These are phyloP conservation scores for Amiota communis DNA, from an alignment of 2,888 invertebrate species.

Conservation along the genomic window DNA sequence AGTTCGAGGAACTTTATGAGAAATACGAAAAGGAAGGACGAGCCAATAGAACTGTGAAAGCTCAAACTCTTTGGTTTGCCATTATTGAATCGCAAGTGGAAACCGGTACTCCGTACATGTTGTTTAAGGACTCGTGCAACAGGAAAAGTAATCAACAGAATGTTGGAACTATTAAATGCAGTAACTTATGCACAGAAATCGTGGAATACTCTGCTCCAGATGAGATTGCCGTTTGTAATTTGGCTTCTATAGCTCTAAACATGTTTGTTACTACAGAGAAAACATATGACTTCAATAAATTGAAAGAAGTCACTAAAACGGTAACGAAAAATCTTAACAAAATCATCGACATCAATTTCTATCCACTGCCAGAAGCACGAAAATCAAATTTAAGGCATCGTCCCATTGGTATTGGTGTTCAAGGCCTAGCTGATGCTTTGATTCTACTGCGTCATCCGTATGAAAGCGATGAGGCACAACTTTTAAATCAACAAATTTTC, in stretches of 20 bases:
- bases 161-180: constrained; percentile 97
- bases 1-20: constrained; percentile 91
- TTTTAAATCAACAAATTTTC: constrained; percentile 95
- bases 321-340: constrained; percentile 94
- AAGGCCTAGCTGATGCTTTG: constrained; percentile 97
- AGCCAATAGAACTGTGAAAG: constrained; percentile 81
- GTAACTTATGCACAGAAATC: constrained; percentile 98
- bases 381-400: constrained; percentile 90
- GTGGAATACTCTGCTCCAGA: constrained; percentile 93
- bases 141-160: constrained; percentile 98
- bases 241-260: constrained; percentile 97
- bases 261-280: constrained; percentile 88
- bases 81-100: constrained; percentile 96
- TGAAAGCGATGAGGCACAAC: constrained; percentile 88
- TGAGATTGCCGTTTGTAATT: constrained; percentile 97
- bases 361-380: constrained; percentile 92
- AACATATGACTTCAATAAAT: constrained; percentile 89
- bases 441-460: constrained; percentile 94
- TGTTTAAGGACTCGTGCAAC: constrained; percentile 97
- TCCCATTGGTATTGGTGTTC: constrained; percentile 94
- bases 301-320: constrained; percentile 90
- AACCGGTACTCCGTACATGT: constrained; percentile 98
- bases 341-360: constrained; percentile 96
- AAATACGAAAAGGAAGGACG: constrained; percentile 88
- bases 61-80: constrained; percentile 93